Base-by-base conservation (phyloP, 2,888 invertebrate genomes). In the Herminia tarsipennalis region DNA sequence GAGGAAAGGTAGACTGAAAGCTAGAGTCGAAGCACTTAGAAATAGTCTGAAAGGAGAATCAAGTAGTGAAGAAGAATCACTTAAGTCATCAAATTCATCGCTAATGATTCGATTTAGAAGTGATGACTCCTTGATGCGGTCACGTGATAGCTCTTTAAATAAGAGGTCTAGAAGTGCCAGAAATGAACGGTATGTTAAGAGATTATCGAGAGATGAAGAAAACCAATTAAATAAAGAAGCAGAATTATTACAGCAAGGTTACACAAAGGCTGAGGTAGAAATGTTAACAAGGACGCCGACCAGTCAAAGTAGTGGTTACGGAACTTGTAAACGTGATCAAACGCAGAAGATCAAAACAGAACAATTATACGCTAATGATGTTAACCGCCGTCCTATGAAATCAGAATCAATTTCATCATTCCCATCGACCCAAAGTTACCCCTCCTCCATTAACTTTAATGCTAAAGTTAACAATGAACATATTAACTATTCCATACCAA, bases 181-280 rank as follows among this genome's bases (percentile, higher is more conserved):
- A 65, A 96, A 96, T 38, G 96, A 97, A 76, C 92, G 96, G 40
- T 96, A 96, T 71, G 94, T 95, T 42, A 95, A 95, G 71, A 92
- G 96, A 40, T 81, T 96, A 58, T 95, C 95, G 8, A 92, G 94
- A 45, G 95, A 95, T 59, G 95, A 95, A 22, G 95, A 95, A 70
- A 85, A 88, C 49, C 88, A 90, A 58, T 72, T 92, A 3, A 92
- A 92, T 49, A 90, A 90, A 69, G 94, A 94, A 83, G 90, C 92
- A 13, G 91, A 92, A 62, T 60, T 92, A 44, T 62, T 92, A 37
- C 91, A 92, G 52, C 92, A 89, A 73, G 92, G 92, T 21, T 91
- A 83, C 74, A 92, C 85, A 51, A 92, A 83, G 70, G 89, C 80
- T 64, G 93, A 84, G 82, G 92, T 91, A n/a, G 92, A 92, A 78